Base-by-base conservation (phyloP, 2,797 vertebrate species). In the Alcedo atthis region DNA sequence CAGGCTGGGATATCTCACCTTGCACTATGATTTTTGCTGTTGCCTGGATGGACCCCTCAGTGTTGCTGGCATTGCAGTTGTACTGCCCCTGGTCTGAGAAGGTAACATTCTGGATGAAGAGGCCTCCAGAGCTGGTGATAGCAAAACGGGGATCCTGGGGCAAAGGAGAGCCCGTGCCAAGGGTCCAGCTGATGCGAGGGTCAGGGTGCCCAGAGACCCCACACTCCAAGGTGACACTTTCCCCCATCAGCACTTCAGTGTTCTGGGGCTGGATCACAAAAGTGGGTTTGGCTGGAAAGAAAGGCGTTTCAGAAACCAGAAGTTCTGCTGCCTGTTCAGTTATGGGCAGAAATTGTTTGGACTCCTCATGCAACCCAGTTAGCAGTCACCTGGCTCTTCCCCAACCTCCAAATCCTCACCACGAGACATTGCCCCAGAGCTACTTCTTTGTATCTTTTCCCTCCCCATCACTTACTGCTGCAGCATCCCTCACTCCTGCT, bases 241-340 rank as follows among this genome's bases (percentile, higher is more conserved):
- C 93, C 55, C 97, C 97, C 8, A 97, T 35, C 81, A 98, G 92
- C 30, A 97, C 97, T 95, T 98, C 97, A 1, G 97, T 98, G 94
- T 97, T 97, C 90, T 98, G 97, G 0, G 97, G 97, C 48, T 97
- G 97, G 93, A 98, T 98, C 67, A 97, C 97, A 59, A 98, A 98
- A 42, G 81, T 96, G 42, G 97, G 97, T 62, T 97, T 97, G 78
- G 97, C 97, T 98, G 95, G 42, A 97, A 96, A 83, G 64, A 84
- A 96, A 94, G 0, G 4, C 75, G 55, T 25, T 70, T 93, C 85
- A 92, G 93, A 48, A 83, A 46, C 10, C 45, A 85, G 61, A 8
- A 43, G 46, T 35, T 55, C 73, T 78, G 54, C 46, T 83, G 64
- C 33, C 57, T 55, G 45, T 18, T 48, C 55, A 2, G 20, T 24